A percentile compares a stretch with the other conserved stretches of the same genome.
Conservation (phyloP, 2,888 invertebrate genomes). For the Mesorhabditis sp. region DNA sequence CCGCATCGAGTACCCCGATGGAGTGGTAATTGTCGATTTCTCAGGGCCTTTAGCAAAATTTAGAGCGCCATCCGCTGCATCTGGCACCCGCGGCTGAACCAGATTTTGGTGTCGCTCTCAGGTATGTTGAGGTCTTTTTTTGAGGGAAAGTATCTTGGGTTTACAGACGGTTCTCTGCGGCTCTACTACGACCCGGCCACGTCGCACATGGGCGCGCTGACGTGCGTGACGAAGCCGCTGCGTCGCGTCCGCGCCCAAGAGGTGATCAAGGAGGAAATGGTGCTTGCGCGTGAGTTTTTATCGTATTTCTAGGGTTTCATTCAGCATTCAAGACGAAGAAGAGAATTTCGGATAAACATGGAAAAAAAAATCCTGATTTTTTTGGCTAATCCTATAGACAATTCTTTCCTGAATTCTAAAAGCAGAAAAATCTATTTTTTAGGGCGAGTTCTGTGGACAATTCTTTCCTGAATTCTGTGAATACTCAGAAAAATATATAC, state of each 20-base stretch:
- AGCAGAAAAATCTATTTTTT: too few relatives aligned
- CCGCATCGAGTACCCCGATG: constrained; percentile 72
- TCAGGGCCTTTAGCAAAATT: constrained; percentile 11
- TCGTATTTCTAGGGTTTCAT: background rate
- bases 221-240: constrained; percentile 71
- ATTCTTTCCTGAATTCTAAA: too few relatives aligned
- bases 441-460: too few relatives aligned
- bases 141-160: background rate
- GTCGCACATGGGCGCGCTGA: constrained; percentile 80
- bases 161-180: constrained; percentile 64
- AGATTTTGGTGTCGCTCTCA: constrained; percentile 85
- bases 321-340: background rate
- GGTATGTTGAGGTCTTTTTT: constrained; percentile 61
- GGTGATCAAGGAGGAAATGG: constrained; percentile 82
- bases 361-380: background rate
- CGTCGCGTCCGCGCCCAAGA: constrained; percentile 66
- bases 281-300: constrained; percentile 75
- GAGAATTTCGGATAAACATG: background rate
- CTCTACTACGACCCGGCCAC: constrained; percentile 83
- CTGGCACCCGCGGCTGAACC: constrained; percentile 98
- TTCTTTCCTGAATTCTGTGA: too few relatives aligned
- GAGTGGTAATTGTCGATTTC: constrained; percentile 63
- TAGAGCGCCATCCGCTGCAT: constrained; percentile 75
- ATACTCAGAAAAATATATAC: too few relatives aligned
- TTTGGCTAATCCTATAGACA: constrained; percentile 62